Percentiles rank a stretch among this genome's conserved stretches.
phyloP scores from a whole-genome alignment of 2,888 invertebrate genomes.

The Parnassius glacialis region DNA sequence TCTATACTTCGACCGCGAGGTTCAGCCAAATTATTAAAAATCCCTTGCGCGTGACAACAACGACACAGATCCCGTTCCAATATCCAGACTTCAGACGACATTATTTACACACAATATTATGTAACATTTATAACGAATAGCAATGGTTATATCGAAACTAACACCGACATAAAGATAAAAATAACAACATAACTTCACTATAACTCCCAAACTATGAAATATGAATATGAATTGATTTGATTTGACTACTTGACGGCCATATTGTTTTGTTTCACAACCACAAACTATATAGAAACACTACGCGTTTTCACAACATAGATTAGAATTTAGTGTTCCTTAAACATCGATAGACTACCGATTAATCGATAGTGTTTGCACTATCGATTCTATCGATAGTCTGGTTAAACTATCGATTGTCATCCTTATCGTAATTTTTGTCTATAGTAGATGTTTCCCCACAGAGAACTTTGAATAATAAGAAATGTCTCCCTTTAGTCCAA shows the following conservation, averaged over 20 bases:
- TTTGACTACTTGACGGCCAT: conserved; percentile 1
- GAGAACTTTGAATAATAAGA: no score
- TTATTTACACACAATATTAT: conserved; percentile 33
- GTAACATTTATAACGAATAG: conserved; percentile 1
- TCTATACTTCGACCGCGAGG: conserved; percentile 37
- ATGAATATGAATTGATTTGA: no score
- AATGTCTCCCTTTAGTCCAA: no score
- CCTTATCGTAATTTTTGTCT: no score
- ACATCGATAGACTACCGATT: no score
- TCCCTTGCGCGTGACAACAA: conserved; percentile 63
- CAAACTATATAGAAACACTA: no score
- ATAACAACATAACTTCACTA: conserved; percentile 4
- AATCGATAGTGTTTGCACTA: no score
- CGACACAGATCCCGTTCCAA: conserved; percentile 60
- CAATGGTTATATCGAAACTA: not conserved
- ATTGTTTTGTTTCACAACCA: conserved; percentile 3
- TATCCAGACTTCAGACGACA: conserved; percentile 50
- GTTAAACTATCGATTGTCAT: no score
- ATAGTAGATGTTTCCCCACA: no score
- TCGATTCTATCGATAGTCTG: no score
- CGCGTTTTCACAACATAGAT: no score
- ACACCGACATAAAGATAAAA: conserved; percentile 1
- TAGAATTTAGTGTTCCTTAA: no score
- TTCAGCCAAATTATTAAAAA: conserved; percentile 50
- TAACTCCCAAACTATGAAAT: not conserved